These are phyloP conservation scores for Esperia sulphurella DNA, from an alignment of 2,888 invertebrate genomes.

Conservation along the genomic window DNA sequence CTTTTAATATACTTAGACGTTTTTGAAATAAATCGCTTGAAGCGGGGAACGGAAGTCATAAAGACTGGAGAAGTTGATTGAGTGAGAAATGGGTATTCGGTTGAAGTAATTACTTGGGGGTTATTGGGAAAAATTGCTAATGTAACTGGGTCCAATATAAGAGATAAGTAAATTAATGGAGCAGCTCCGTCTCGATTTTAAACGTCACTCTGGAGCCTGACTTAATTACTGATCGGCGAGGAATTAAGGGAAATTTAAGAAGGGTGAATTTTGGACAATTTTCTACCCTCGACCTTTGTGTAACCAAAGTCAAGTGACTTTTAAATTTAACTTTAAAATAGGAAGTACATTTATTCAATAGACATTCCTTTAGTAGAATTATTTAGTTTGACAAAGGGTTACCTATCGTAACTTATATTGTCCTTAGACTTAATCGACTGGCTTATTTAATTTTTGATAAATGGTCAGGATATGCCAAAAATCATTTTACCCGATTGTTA, in stretches of 20 bases:
- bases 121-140: constrained; percentile 64
- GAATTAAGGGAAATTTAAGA: constrained; percentile 19
- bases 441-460: no score
- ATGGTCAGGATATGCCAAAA: no score
- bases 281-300: background rate
- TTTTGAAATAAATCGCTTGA: constrained; percentile 38
- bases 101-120: constrained; percentile 39
- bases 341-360: no score
- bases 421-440: no score
- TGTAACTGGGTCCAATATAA: constrained; percentile 29
- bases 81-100: constrained; percentile 48
- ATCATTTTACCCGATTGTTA: no score
- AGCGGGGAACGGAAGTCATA: constrained; percentile 46
- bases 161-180: constrained; percentile 30
- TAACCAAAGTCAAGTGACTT: no score
- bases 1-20: constrained; percentile 53
- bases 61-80: constrained; percentile 52
- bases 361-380: no score
- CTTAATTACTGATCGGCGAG: constrained; percentile 42
- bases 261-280: background rate
- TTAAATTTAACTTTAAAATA: no score
- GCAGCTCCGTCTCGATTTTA: constrained; percentile 27
- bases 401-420: no score
- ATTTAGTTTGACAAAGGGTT: no score
- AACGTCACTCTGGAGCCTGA: constrained; percentile 32